These are phyloP conservation scores for Drosophila murphyi DNA, from an alignment of 1,140 invertebrate species.

Conservation along the genomic window DNA sequence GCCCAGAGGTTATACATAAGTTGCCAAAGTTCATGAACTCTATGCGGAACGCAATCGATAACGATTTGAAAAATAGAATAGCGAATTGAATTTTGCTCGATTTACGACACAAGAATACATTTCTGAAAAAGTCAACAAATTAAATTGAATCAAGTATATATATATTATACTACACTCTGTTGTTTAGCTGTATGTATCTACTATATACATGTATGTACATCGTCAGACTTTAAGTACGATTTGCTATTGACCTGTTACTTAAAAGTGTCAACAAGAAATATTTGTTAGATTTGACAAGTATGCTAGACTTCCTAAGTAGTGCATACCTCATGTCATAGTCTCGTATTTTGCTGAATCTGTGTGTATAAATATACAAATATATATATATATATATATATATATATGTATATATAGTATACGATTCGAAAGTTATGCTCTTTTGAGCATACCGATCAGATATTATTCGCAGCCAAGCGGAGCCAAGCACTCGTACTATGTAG, in stretches of 20 bases:
- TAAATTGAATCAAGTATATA: too few relatives aligned
- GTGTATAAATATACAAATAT: slow-evolving; percentile 1
- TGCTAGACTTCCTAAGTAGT: background rate
- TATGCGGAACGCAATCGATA: too few relatives aligned
- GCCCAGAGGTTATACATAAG: background rate
- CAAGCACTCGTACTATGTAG: slow-evolving; percentile 23
- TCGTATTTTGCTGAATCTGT: slow-evolving; percentile 4
- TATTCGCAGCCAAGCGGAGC: slow-evolving; percentile 42
- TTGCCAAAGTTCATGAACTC: too few relatives aligned
- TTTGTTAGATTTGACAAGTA: background rate
- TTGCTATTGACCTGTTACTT: background rate
- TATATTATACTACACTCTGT: too few relatives aligned
- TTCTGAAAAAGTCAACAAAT: too few relatives aligned
- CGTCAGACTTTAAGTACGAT: background rate
- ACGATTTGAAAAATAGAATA: too few relatives aligned
- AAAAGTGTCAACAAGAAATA: background rate
- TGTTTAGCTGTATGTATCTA: too few relatives aligned
- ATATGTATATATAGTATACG: background rate
- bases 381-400: background rate
- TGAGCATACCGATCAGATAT: slow-evolving; percentile 29
- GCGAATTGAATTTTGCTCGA: too few relatives aligned
- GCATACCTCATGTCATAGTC: slow-evolving; percentile 6
- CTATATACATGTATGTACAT: too few relatives aligned
- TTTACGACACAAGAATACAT: too few relatives aligned
- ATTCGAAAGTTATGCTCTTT: background rate